Percentiles rank a stretch among this genome's conserved stretches.
Conservation (phyloP, 1,140 invertebrate genomes). For the Paracyclopina nana region DNA sequence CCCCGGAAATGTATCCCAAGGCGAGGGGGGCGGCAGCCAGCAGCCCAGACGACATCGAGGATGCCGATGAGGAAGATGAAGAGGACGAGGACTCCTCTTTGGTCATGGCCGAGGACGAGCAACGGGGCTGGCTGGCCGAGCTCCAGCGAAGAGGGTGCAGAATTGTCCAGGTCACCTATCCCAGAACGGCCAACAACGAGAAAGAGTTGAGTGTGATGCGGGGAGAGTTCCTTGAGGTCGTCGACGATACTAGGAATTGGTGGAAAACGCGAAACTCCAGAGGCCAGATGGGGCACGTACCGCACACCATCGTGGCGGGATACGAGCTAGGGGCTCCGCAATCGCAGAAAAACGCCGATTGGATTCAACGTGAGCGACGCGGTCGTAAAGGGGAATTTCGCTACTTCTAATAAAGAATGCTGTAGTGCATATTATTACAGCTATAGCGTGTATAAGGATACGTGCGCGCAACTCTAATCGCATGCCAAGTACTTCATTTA, state of each 20-base stretch:
- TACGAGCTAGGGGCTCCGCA: no score
- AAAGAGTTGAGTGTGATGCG: slow-evolving; percentile 89
- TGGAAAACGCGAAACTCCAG: slow-evolving; percentile 86
- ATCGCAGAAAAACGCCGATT: no score
- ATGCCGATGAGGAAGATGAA: slow-evolving; percentile 1
- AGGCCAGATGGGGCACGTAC: slow-evolving; percentile 77
- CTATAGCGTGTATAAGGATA: no score
- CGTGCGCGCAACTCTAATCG: no score
- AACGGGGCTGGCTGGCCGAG: not conserved
- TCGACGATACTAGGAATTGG: slow-evolving; percentile 50
- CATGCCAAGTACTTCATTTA: no score
- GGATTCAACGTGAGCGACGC: no score
- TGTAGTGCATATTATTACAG: no score
- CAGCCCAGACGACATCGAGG: not conserved
- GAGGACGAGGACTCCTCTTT: no score
- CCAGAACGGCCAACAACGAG: slow-evolving; percentile 86
- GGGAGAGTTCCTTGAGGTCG: slow-evolving; percentile 83
- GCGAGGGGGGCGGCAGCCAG: slow-evolving; percentile 16
- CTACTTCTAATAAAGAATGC: no score
- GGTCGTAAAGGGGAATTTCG: no score
- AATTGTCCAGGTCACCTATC: slow-evolving; percentile 81
- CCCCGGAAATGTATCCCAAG: slow-evolving; percentile 22
- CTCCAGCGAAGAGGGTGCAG: slow-evolving; percentile 37
- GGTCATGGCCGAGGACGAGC: slow-evolving; percentile 16
- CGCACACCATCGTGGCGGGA: slow-evolving; percentile 83